Conservation (phyloP, 2,888 invertebrate species). For the Hypolimnas misippus region DNA sequence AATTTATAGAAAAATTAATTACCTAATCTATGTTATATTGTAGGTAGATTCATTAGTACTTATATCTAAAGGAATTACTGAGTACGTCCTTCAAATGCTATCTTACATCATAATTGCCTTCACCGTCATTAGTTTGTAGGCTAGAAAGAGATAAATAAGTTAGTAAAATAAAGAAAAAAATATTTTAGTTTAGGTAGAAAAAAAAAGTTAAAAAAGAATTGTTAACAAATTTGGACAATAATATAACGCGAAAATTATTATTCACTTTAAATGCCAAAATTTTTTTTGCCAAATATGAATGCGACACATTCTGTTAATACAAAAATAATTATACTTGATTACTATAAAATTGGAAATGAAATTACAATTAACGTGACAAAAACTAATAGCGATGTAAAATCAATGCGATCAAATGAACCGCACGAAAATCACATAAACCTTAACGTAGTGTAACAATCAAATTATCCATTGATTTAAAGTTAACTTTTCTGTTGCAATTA, state of each 20-base stretch:
- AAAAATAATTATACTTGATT: too few species aligned
- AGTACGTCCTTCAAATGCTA: constrained; percentile 70
- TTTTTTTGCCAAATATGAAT: too few species aligned
- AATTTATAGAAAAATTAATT: constrained; percentile 49
- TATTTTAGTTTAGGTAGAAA: constrained; percentile 14
- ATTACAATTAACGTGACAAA: constrained; percentile 8
- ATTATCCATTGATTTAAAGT: constrained; percentile 26
- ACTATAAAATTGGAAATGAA: constrained; percentile 5
- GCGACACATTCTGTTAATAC: too few species aligned
- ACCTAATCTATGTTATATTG: constrained; percentile 68
- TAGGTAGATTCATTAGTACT: constrained; percentile 51
- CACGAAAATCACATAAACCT: constrained; percentile 19
- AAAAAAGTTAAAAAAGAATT: constrained; percentile 9
- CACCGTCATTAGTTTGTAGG: constrained; percentile 79
- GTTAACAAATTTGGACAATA: background rate
- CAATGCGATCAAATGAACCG: constrained; percentile 20
- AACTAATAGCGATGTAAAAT: constrained; percentile 29
- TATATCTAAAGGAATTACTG: constrained; percentile 45
- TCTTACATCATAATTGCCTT: constrained; percentile 77
- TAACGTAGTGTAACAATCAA: constrained; percentile 26
- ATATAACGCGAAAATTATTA: background rate
- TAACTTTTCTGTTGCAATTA: constrained; percentile 26
- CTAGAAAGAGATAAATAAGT: constrained; percentile 71
- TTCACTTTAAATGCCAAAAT: too few species aligned
- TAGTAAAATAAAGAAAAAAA: constrained; percentile 39